Evolutionary conservation across 1,140 invertebrate genomes (phyloP).

Genomic region (Portunus trituberculatus): DNA sequence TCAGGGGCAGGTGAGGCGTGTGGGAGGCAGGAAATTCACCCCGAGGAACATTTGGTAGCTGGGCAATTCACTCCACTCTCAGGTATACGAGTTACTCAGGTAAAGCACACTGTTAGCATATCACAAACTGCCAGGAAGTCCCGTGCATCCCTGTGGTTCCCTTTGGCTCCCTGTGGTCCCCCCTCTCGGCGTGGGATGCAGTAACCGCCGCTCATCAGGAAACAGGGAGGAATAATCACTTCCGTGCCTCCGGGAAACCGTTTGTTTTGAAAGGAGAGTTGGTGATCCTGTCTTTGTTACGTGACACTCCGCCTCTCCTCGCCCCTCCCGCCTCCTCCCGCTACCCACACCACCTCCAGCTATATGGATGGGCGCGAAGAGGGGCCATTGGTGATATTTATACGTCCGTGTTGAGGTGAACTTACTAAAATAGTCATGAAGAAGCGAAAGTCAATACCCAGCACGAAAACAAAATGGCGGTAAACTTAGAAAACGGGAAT

Average conservation of each 20-base stretch:
- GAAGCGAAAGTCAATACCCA: slow-evolving; percentile 75
- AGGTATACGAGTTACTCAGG: no score
- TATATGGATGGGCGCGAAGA: slow-evolving; percentile 47
- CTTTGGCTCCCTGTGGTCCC: no score
- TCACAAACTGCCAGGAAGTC: background rate
- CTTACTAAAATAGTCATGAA: slow-evolving; percentile 73
- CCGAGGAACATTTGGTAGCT: no score
- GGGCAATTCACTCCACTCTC: no score
- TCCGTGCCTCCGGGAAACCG: slow-evolving; percentile 69
- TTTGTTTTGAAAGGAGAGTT: slow-evolving; percentile 72
- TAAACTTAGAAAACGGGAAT: slow-evolving; percentile 32
- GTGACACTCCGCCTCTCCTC: background rate
- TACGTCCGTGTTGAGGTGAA: slow-evolving; percentile 46
- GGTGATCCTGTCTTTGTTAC: slow-evolving; percentile 58
- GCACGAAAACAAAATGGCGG: slow-evolving; percentile 73
- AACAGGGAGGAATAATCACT: slow-evolving; percentile 45
- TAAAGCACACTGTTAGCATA: background rate
- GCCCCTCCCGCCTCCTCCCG: background rate
- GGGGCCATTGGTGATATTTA: slow-evolving; percentile 24
- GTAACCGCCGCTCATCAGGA: background rate
- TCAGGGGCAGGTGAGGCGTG: no score
- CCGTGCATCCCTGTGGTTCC: no score
- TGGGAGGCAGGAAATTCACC: no score
- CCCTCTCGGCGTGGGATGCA: no score
- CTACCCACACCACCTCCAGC: background rate